Percentiles rank a stretch among this genome's conserved stretches.
phyloP scores from a whole-genome alignment of 2,113 vertebrate genomes.

The Melospiza melodia region DNA sequence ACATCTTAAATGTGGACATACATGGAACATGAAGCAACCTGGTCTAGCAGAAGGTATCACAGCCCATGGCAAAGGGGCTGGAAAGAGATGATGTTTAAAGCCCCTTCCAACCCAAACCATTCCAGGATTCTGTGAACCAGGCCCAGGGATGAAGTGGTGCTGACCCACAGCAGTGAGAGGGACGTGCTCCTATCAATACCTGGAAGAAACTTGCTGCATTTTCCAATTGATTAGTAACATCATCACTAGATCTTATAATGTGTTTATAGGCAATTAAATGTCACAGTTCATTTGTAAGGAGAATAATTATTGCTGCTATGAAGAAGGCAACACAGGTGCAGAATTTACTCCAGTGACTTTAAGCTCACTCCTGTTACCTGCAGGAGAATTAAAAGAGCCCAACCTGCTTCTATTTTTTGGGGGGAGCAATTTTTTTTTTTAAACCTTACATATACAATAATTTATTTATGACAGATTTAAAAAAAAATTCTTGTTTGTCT shows the following conservation, averaged over 20 bases:
- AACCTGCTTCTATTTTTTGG: background rate
- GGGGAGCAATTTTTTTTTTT: background rate
- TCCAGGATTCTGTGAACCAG: background rate
- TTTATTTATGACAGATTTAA: background rate
- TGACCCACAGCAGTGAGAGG: background rate
- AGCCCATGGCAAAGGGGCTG: background rate
- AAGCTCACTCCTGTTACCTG: background rate
- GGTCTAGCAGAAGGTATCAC: background rate
- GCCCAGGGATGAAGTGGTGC: background rate
- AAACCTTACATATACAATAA: background rate
- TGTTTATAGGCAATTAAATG: slow-evolving; percentile 40
- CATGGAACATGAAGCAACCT: background rate
- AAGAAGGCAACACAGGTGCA: background rate
- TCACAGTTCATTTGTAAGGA: background rate
- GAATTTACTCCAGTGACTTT: background rate
- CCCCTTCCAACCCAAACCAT: background rate
- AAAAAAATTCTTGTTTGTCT: background rate
- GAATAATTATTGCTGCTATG: background rate
- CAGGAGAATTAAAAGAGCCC: background rate
- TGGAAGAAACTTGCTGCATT: background rate
- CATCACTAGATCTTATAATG: slow-evolving; percentile 1
- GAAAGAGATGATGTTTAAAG: background rate
- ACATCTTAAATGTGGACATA: background rate
- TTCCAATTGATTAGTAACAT: background rate
- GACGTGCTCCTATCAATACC: rapidly evolving